These are phyloP conservation scores for Cephus spinipes DNA, from an alignment of 2,888 invertebrate species.

Conservation along the genomic window DNA sequence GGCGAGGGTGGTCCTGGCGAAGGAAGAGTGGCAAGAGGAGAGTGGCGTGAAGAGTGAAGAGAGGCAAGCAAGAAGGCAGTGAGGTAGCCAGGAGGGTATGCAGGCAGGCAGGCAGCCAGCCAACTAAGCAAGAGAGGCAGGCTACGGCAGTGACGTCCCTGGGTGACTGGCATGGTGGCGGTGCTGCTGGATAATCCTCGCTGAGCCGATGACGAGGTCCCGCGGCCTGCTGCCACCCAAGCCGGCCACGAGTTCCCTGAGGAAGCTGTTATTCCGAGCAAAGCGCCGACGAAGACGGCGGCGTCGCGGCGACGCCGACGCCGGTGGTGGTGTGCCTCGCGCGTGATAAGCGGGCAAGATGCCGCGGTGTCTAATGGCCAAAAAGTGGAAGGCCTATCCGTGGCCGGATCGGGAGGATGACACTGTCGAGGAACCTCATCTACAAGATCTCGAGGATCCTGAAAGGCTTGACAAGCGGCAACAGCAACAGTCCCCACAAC, in stretches of 20 bases:
- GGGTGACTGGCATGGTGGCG: constrained; percentile 41
- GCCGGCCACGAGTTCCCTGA: constrained; percentile 43
- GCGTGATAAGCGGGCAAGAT: constrained; percentile 71
- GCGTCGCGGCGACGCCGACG: constrained; percentile 51
- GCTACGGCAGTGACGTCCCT: constrained; percentile 17
- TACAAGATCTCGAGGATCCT: constrained; percentile 36
- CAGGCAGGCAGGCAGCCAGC: background rate
- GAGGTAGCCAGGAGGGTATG: constrained; percentile 9
- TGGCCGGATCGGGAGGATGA: constrained; percentile 76
- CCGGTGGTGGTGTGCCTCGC: constrained; percentile 26
- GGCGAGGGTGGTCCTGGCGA: constrained; percentile 23
- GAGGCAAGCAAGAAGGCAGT: constrained; percentile 15
- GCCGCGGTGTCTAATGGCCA: constrained; percentile 96
- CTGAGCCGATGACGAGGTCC: constrained; percentile 56
- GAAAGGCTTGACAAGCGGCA: background rate
- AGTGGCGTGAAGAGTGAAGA: constrained; percentile 14
- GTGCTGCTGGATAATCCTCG: constrained; percentile 45
- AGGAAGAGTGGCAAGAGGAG: constrained; percentile 24
- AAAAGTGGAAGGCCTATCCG: constrained; percentile 92
- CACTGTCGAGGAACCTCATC: constrained; percentile 34
- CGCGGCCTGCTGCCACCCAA: constrained; percentile 42
- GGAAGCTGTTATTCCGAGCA: constrained; percentile 46
- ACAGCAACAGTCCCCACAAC: constrained; percentile 31
- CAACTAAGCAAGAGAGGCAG: constrained; percentile 11
- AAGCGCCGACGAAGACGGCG: constrained; percentile 31